Conservation (phyloP, 2,888 invertebrate species). For the Hyposoter didymator region DNA sequence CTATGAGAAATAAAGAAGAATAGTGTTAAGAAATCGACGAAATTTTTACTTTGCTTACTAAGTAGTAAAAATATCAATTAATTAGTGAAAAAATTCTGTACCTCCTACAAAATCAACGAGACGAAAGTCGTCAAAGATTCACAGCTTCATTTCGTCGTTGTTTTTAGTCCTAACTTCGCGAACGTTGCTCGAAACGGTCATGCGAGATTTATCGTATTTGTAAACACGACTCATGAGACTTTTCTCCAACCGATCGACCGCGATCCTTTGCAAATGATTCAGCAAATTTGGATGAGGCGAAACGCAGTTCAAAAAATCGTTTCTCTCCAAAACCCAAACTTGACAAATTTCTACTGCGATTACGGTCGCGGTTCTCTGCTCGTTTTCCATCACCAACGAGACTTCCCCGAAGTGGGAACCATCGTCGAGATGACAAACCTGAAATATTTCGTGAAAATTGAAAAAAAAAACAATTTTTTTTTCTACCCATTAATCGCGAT, state of each 20-base stretch:
- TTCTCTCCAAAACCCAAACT: slow-evolving; percentile 80
- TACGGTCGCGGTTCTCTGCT: slow-evolving; percentile 82
- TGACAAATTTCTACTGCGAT: slow-evolving; percentile 84
- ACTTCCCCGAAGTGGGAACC: slow-evolving; percentile 85
- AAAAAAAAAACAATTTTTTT: neutral
- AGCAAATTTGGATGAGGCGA: slow-evolving; percentile 81
- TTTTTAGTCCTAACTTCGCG: neutral
- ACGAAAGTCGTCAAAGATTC: neutral
- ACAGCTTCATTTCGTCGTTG: neutral
- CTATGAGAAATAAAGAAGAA: neutral
- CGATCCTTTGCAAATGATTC: slow-evolving; percentile 78
- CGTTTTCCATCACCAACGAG: slow-evolving; percentile 83
- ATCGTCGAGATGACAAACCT: slow-evolving; percentile 85
- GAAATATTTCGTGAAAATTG: slow-evolving; percentile 42
- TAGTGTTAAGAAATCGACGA: neutral
- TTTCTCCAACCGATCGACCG: slow-evolving; percentile 73
- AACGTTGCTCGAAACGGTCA: neutral
- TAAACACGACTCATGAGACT: slow-evolving; percentile 33
- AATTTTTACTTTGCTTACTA: neutral
- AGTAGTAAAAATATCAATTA: neutral
- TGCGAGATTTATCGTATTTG: neutral
- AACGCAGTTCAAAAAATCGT: slow-evolving; percentile 82
- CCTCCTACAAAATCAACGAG: neutral
- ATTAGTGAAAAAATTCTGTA: neutral
- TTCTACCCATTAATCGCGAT: neutral